A percentile compares a stretch with the other conserved stretches of the same genome.
Evolutionary conservation across 2,797 vertebrate genomes (phyloP).

Genomic region (Neosilurus mollespiculum): DNA sequence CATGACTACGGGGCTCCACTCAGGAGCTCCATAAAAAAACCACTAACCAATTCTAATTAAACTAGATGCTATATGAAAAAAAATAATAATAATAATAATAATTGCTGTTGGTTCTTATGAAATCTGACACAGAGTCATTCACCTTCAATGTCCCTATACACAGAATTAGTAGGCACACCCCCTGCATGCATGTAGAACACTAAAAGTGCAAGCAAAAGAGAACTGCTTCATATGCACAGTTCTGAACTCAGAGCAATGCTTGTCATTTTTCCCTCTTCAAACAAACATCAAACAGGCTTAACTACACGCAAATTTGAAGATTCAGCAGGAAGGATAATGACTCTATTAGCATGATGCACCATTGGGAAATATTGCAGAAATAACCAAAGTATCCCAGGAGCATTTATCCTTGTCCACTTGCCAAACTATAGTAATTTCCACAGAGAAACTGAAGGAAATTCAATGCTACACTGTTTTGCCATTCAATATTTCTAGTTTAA

Average conservation of each 20-base stretch:
- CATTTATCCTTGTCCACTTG: background rate
- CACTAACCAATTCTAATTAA: background rate
- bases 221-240: background rate
- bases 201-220: background rate
- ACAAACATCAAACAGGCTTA: background rate
- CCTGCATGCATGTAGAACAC: background rate
- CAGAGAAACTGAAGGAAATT: background rate
- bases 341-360: background rate
- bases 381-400: background rate
- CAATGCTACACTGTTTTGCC: background rate
- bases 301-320: background rate
- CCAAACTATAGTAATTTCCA: conserved; percentile 8
- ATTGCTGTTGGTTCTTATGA: background rate
- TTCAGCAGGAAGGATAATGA: conserved; percentile 14
- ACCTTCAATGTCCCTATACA: background rate
- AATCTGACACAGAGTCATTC: background rate
- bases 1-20: too few relatives aligned
- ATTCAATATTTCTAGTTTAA: background rate
- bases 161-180: background rate
- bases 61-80: too few relatives aligned
- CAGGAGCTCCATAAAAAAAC: too few relatives aligned
- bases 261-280: background rate
- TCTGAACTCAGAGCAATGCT: background rate
- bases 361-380: background rate
- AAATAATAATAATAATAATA: too few relatives aligned